Evolutionary conservation across 2,113 vertebrate species (phyloP).

Genomic region (Tapirus terrestris): DNA sequence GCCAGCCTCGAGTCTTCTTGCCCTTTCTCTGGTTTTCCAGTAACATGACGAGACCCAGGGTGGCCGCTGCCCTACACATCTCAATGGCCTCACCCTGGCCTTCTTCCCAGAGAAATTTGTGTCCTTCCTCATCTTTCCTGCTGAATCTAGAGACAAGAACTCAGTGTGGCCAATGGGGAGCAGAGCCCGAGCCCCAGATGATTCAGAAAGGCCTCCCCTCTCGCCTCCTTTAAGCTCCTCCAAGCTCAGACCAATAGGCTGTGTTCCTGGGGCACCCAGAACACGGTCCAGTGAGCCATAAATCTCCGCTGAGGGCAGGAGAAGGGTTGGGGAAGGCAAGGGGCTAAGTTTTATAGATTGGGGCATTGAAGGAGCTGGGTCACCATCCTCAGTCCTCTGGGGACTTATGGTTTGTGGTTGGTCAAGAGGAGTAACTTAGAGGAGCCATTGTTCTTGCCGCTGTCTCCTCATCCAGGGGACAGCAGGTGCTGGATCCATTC

Average conservation of each 20-base stretch:
- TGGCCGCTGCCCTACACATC: background rate
- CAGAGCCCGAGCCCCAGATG: background rate
- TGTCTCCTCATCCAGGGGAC: background rate
- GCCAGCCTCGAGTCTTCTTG: background rate
- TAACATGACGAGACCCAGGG: background rate
- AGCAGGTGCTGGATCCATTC: background rate
- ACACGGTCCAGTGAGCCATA: background rate
- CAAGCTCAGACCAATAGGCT: background rate
- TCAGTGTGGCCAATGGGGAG: background rate
- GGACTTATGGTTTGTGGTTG: background rate
- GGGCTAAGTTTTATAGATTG: background rate
- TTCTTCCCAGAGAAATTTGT: background rate
- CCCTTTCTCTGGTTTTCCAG: conserved; percentile 24
- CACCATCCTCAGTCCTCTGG: background rate
- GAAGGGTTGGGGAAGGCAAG: background rate
- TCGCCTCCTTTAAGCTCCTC: background rate
- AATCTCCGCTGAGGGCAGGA: background rate
- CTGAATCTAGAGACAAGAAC: background rate
- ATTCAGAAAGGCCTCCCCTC: background rate
- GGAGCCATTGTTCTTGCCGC: background rate
- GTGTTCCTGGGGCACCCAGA: background rate
- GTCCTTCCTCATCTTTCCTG: background rate
- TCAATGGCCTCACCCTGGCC: background rate
- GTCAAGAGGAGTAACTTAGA: background rate
- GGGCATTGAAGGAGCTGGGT: background rate